These are phyloP conservation scores for Lagopus muta DNA, from an alignment of 2,113 vertebrate species.

Conservation along the genomic window DNA sequence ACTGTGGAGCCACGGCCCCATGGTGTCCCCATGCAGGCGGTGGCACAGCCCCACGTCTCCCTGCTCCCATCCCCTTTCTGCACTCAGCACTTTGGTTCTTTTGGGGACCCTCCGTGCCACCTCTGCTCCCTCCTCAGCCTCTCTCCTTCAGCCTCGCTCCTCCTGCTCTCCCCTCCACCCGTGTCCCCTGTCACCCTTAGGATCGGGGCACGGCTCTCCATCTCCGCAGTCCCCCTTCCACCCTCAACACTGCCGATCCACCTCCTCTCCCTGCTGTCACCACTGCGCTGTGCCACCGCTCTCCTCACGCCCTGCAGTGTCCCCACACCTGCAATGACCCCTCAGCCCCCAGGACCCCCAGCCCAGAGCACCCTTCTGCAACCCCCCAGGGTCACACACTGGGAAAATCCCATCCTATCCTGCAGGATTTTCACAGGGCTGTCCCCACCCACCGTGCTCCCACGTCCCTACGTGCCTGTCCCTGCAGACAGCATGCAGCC, in stretches of 20 bases:
- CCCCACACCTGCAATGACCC: neutral
- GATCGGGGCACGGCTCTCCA: neutral
- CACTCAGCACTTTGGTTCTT: neutral
- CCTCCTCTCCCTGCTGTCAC: neutral
- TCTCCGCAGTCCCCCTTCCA: neutral
- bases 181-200: fast-evolving
- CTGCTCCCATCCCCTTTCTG: neutral
- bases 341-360: neutral
- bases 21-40: neutral
- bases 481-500: neutral
- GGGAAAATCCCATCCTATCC: neutral
- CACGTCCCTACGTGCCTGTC: fast-evolving
- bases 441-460: neutral
- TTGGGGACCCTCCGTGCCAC: fast-evolving
- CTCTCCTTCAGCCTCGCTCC: neutral
- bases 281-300: neutral
- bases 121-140: neutral
- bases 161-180: neutral
- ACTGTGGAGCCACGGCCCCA: fast-evolving
- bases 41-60: neutral
- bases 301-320: neutral
- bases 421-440: neutral
- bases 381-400: neutral
- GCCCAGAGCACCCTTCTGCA: neutral
- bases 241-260: slow-evolving; percentile 4